phyloP scores from a whole-genome alignment of 2,797 vertebrate species.

The Danio albolineatus region DNA sequence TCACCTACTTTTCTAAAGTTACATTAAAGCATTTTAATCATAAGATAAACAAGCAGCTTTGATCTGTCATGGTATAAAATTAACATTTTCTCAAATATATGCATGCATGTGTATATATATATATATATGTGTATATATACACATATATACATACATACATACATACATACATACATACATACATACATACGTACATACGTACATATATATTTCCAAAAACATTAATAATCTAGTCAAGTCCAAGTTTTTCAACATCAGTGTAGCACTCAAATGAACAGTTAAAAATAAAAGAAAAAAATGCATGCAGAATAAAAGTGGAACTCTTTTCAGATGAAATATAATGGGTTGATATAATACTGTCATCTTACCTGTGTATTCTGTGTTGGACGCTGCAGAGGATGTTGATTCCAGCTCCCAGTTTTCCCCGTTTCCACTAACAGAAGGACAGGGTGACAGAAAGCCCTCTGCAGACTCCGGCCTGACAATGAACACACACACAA shows the following conservation, averaged over 20 bases:
- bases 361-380: slow-evolving; percentile 92
- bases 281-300: too few relatives aligned
- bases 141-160: too few relatives aligned
- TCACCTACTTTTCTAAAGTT: neutral
- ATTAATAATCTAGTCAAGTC: neutral
- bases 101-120: too few relatives aligned
- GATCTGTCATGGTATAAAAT: too few relatives aligned
- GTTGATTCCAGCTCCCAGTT: slow-evolving; percentile 98
- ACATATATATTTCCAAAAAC: too few relatives aligned
- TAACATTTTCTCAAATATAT: too few relatives aligned
- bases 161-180: too few relatives aligned
- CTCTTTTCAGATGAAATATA: neutral
- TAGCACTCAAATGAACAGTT: neutral
- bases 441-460: slow-evolving; percentile 90
- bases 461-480: slow-evolving; percentile 94
- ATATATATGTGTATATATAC: too few relatives aligned
- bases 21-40: too few relatives aligned
- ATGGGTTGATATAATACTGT: neutral
- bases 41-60: too few relatives aligned
- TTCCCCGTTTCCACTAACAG: slow-evolving; percentile 92
- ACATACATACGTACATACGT: too few relatives aligned
- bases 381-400: slow-evolving; percentile 94
- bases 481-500: slow-evolving; percentile 40
- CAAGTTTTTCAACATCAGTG: neutral
- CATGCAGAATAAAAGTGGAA: neutral